Evolutionary conservation across 2,888 invertebrate species (phyloP), one percentile per base, ranked within the genome.

Genomic region (Parapristionchus giblindavisi): DNA sequence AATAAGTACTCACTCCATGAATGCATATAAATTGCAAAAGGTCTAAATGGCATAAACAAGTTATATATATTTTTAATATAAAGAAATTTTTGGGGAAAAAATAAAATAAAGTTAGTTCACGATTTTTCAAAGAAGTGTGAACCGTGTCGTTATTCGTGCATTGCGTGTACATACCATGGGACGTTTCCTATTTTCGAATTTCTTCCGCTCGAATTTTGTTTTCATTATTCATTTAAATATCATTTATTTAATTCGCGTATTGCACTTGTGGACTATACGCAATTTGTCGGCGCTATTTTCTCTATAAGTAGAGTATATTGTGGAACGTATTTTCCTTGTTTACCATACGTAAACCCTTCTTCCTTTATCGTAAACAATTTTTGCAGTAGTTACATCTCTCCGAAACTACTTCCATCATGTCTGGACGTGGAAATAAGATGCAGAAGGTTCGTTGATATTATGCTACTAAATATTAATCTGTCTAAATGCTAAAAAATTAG

Each of bases 361-460:
- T n/a, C n/a, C 27, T 3, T 36, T 8, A 1, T 51, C 48, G 3
- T n/a, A 32, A 24, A 34, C 21, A 21, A 17, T 36, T 14, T 43
- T 63, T 65, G 17, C 32, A 66, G 66, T 48, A 63, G 48, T 32
- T 32, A 48, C 51, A 2, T 51, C 51, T 66, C 66, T 21, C 36
- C 34, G 34, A 32, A 51, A 48, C 11, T 8, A 34, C 29, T 51
- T 21, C 8, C 51, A 66, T 32, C 32, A 72, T 72, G 72, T 27
- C 72, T 29, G 72, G 60, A 48, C 72, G 72, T n/a, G 72, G 72
- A 58, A 60, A 48, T 6, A 72, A 72, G 32, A 60, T 72, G 40
- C 72, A 72, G 43, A 72, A 72, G 60, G 70, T 70, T 32, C 1
- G 70, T 11, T 43, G 6, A 1, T 29, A 40, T n/a, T 66, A 27